Evolutionary conservation across 2,797 vertebrate species (phyloP).

Genomic region (Pipistrellus pygmaeus): DNA sequence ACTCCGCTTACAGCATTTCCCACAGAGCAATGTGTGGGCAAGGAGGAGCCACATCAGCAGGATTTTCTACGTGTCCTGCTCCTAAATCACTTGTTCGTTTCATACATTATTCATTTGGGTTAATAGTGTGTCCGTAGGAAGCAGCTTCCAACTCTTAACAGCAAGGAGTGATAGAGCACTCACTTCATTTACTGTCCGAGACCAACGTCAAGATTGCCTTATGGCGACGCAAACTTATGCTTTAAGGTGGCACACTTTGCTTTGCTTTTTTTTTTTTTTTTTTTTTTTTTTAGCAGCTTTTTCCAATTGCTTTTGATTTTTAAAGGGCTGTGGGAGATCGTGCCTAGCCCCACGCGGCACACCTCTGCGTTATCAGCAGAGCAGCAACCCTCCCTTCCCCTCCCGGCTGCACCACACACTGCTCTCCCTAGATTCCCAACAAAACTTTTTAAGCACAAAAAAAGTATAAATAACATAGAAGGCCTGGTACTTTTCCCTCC

Average conservation of each 20-base stretch:
- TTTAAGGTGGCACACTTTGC: not conserved
- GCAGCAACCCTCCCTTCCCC: constrained; percentile 64
- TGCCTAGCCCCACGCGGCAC: not conserved
- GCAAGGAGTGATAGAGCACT: not conserved
- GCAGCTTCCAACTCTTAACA: not conserved
- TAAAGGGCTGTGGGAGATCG: not conserved
- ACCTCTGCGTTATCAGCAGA: constrained; percentile 54
- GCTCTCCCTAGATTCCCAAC: not conserved
- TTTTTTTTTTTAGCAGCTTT: not conserved
- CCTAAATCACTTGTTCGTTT: constrained; percentile 57
- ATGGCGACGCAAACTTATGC: not conserved
- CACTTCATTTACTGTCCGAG: not conserved
- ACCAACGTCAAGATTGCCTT: not conserved
- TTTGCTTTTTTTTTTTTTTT: not conserved
- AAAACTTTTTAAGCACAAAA: not conserved
- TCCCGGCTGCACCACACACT: not conserved
- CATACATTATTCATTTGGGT: constrained; percentile 72
- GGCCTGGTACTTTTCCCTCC: constrained; percentile 63
- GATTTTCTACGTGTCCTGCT: not conserved
- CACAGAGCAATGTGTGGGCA: constrained; percentile 64
- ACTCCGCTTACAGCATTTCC: constrained; percentile 30
- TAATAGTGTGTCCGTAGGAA: constrained; percentile 48
- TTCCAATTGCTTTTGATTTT: constrained; percentile 25
- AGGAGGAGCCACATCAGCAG: constrained; percentile 79
- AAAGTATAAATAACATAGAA: constrained; percentile 37